phyloP scores from a whole-genome alignment of 2,113 vertebrate genomes.

The Cryptomyrus ogoouensis region DNA sequence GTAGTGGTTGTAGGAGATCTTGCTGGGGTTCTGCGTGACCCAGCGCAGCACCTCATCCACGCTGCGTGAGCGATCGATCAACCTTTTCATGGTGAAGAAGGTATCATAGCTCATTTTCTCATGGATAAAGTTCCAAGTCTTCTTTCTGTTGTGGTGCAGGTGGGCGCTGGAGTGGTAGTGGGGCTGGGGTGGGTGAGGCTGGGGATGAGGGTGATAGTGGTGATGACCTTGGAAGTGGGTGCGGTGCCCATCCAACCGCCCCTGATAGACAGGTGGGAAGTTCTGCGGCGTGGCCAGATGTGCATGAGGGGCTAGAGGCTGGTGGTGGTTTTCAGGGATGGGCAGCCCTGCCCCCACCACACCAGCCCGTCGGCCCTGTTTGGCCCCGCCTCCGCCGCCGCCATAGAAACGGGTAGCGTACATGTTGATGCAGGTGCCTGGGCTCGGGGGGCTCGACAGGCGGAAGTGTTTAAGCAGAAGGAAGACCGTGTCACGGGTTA shows the following conservation, averaged over 20 bases:
- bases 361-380: slow-evolving; percentile 48
- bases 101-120: slow-evolving; percentile 85
- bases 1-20: slow-evolving; percentile 83
- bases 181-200: slow-evolving; percentile 40
- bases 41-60: slow-evolving; percentile 85
- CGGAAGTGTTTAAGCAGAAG: slow-evolving; percentile 24
- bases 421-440: slow-evolving; percentile 33
- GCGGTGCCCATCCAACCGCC: slow-evolving; percentile 41
- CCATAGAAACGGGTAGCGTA: slow-evolving; percentile 43
- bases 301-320: slow-evolving; percentile 34
- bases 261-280: slow-evolving; percentile 50
- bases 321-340: slow-evolving; percentile 49
- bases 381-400: slow-evolving; percentile 42
- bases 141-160: slow-evolving; percentile 58
- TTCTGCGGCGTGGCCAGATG: slow-evolving; percentile 41
- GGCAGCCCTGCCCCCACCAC: slow-evolving; percentile 44
- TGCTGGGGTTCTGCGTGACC: slow-evolving; percentile 85
- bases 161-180: slow-evolving; percentile 48
- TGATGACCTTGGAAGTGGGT: slow-evolving; percentile 40
- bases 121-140: slow-evolving; percentile 77
- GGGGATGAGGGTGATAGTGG: slow-evolving; percentile 41
- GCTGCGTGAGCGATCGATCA: slow-evolving; percentile 78
- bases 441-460: not conserved
- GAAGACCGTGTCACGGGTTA: slow-evolving; percentile 40
- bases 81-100: slow-evolving; percentile 82